A percentile compares a stretch with the other conserved stretches of the same genome.
These are phyloP conservation scores for Sarcophaga rosellei DNA, from an alignment of 2,888 invertebrate species.

Conservation along the genomic window DNA sequence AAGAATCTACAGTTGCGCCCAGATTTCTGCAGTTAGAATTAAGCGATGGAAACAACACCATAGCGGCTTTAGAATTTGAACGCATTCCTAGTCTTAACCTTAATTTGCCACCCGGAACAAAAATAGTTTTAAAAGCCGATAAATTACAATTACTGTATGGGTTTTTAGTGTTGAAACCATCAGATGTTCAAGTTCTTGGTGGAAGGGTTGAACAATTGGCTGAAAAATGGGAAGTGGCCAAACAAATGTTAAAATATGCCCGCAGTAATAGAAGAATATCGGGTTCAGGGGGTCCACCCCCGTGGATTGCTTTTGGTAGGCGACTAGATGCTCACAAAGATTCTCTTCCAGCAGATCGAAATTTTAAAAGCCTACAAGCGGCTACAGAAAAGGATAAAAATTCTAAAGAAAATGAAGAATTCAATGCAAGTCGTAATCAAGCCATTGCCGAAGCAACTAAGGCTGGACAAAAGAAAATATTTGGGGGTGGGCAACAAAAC, in stretches of 20 bases:
- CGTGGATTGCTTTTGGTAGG: conserved; percentile 96
- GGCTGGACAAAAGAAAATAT: conserved; percentile 84
- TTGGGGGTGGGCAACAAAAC: conserved; percentile 86
- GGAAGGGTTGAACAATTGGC: conserved; percentile 91
- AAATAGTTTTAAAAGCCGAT: conserved; percentile 84
- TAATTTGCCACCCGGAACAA: conserved; percentile 95
- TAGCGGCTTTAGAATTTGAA: conserved; percentile 90
- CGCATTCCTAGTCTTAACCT: conserved; percentile 87
- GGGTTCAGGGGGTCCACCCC: conserved; percentile 89
- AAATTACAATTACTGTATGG: conserved; percentile 86
- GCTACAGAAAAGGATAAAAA: conserved; percentile 82
- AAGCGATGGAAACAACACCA: conserved; percentile 91
- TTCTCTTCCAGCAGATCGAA: conserved; percentile 83
- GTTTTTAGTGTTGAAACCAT: conserved; percentile 87
- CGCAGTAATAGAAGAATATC: conserved; percentile 75
- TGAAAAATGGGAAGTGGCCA: conserved; percentile 93
- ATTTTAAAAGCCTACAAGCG: conserved; percentile 86
- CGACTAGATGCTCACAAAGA: conserved; percentile 83
- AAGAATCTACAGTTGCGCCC: conserved; percentile 91
- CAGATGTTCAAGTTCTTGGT: conserved; percentile 88
- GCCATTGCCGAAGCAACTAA: conserved; percentile 94
- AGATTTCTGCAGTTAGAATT: conserved; percentile 91
- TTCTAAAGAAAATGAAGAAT: conserved; percentile 89
- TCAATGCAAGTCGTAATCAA: conserved; percentile 93
- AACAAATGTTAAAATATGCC: conserved; percentile 85